These are phyloP conservation scores for Callipepla californica DNA, from an alignment of 2,113 vertebrate species.

Conservation along the genomic window DNA sequence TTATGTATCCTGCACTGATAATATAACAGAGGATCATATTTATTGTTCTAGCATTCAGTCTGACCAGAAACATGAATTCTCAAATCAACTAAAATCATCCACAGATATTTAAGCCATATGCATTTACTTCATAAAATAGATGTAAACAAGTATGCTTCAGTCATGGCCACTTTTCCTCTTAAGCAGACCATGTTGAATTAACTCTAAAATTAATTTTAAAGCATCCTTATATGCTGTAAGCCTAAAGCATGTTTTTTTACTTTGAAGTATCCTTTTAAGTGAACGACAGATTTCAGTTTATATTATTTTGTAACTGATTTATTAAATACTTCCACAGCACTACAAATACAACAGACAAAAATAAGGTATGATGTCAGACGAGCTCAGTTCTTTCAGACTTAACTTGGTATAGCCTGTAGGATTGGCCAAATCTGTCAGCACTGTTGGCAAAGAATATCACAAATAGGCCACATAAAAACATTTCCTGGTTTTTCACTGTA, in stretches of 20 bases:
- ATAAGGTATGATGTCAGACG: background rate
- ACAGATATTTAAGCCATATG: background rate
- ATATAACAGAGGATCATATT: background rate
- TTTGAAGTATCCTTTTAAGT: background rate
- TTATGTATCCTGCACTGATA: background rate
- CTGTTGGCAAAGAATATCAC: background rate
- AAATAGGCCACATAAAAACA: background rate
- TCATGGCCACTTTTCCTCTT: background rate
- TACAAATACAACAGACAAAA: background rate
- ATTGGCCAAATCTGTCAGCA: background rate
- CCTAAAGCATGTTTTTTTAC: background rate
- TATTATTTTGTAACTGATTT: background rate
- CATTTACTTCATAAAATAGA: background rate
- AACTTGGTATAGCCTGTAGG: background rate
- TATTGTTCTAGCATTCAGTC: background rate
- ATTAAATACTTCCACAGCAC: background rate
- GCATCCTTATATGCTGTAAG: fast-evolving
- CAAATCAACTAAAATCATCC: background rate
- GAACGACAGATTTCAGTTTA: background rate
- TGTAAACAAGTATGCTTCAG: background rate
- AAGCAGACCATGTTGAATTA: background rate
- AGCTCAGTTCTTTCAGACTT: background rate
- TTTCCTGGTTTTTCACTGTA: background rate
- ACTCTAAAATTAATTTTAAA: background rate
- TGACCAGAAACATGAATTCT: background rate